Conservation (phyloP, 1,140 invertebrate genomes). For the Wasmannia auropunctata region DNA sequence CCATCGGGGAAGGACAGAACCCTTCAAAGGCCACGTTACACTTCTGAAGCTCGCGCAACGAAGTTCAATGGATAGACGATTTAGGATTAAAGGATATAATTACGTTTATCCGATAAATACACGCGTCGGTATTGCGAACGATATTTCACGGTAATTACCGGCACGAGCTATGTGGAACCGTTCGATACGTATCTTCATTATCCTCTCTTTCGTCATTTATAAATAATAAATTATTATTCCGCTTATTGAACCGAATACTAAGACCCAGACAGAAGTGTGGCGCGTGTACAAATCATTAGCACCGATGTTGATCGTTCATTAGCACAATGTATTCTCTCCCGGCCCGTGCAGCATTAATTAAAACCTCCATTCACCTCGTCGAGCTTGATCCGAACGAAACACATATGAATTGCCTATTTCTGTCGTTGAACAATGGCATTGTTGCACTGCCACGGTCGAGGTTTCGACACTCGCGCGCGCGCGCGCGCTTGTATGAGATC, state of each 20-base stretch:
- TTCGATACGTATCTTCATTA: background rate
- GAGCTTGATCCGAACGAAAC: background rate
- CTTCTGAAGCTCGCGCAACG: background rate
- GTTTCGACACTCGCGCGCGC: background rate
- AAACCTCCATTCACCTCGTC: background rate
- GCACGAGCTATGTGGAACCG: background rate
- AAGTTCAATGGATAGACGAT: background rate
- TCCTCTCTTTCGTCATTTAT: background rate
- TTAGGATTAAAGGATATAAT: background rate
- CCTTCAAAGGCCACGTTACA: background rate
- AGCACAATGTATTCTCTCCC: background rate
- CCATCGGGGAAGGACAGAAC: background rate
- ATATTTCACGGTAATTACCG: background rate
- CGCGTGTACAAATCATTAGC: background rate
- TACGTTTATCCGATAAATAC: constrained; percentile 10
- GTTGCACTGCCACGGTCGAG: background rate
- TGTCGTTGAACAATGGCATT: background rate
- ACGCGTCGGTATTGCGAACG: background rate
- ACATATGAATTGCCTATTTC: background rate
- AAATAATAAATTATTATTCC: background rate
- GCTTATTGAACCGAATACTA: background rate
- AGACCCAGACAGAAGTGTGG: background rate
- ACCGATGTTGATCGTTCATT: background rate
- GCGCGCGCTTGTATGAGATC: constrained; percentile 28
- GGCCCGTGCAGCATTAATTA: background rate